Conservation (phyloP, 2,888 invertebrate species). For the Phrixothrix hirtus region DNA sequence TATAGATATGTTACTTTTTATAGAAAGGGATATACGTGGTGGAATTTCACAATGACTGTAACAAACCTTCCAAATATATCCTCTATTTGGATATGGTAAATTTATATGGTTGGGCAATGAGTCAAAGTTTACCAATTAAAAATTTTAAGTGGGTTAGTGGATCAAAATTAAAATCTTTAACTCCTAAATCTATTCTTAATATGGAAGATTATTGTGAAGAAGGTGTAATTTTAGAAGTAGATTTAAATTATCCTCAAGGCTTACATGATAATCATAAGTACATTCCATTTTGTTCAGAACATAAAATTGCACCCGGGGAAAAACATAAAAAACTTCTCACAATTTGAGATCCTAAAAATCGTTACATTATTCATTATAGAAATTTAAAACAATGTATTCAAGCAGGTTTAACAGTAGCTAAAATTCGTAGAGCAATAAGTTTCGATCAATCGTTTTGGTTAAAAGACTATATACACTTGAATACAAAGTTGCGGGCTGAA, state of each 20-base stretch:
- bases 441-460: constrained; percentile 49
- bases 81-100: constrained; percentile 43
- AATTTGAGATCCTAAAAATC: constrained; percentile 34
- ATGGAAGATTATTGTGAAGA: too few relatives aligned
- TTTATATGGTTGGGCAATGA: constrained; percentile 38
- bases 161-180: not conserved
- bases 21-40: constrained; percentile 41
- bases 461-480: constrained; percentile 47
- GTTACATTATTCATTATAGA: constrained; percentile 41
- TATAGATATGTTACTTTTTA: constrained; percentile 38
- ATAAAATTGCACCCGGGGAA: constrained; percentile 21
- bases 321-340: constrained; percentile 36
- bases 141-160: constrained; percentile 32
- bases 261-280: constrained; percentile 45
- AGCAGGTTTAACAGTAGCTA: constrained; percentile 37
- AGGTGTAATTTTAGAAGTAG: constrained; percentile 53
- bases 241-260: constrained; percentile 51
- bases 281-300: constrained; percentile 37
- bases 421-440: constrained; percentile 43
- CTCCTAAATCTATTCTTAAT: too few relatives aligned
- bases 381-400: constrained; percentile 39
- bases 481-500: constrained; percentile 42
- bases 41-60: constrained; percentile 41
- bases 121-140: constrained; percentile 28
- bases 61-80: constrained; percentile 35